These are phyloP conservation scores for Elysia crispata DNA, from an alignment of 2,888 invertebrate genomes.

Conservation along the genomic window DNA sequence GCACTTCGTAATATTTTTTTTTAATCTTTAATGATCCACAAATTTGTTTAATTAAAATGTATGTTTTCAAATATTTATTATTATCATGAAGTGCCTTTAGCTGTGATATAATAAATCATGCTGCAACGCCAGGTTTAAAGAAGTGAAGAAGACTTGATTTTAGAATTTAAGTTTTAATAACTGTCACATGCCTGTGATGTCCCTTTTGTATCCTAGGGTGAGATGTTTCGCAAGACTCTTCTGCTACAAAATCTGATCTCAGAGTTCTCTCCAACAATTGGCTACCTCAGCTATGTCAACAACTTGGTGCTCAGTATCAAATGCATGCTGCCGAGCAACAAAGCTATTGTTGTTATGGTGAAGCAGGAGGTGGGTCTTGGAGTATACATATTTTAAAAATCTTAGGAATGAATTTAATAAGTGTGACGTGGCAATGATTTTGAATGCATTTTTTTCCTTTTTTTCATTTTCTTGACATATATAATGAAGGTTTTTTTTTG, in stretches of 20 bases:
- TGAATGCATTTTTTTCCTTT: no score
- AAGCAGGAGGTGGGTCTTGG: constrained; percentile 62
- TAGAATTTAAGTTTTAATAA: no score
- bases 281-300: constrained; percentile 49
- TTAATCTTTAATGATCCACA: no score
- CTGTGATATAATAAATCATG: neutral
- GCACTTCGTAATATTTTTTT: no score
- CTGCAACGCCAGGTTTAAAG: no score
- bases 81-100: neutral
- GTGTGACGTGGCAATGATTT: no score
- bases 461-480: no score
- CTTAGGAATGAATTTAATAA: no score
- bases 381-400: no score
- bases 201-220: constrained; percentile 58
- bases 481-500: no score
- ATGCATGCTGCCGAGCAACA: constrained; percentile 61
- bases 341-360: constrained; percentile 60
- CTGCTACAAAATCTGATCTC: constrained; percentile 64
- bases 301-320: constrained; percentile 57
- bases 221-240: constrained; percentile 63
- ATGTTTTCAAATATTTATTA: neutral
- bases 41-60: neutral
- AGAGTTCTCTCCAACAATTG: constrained; percentile 60
- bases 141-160: no score
- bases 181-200: no score